Evolutionary conservation across 1,140 invertebrate species (phyloP).

Genomic region (Ylistrum balloti): DNA sequence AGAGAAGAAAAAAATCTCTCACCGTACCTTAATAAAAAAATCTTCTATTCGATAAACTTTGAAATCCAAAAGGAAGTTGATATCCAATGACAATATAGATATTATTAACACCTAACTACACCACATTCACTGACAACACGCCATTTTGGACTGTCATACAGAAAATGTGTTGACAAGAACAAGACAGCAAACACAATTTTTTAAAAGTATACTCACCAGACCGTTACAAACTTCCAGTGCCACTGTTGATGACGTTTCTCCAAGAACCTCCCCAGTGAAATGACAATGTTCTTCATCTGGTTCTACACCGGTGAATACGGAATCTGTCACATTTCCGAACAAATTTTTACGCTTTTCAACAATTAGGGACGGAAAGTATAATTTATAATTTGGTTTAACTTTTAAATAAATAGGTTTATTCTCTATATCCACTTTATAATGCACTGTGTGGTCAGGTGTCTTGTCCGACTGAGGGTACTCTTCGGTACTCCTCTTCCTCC

Average conservation of each 20-base stretch:
- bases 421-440: conserved; percentile 85
- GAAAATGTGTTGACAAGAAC: too few relatives aligned
- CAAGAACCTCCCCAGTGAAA: conserved; percentile 89
- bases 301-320: conserved; percentile 56
- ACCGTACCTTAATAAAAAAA: too few relatives aligned
- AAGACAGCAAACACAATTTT: too few relatives aligned
- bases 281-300: conserved; percentile 85
- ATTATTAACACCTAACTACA: too few relatives aligned
- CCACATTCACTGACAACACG: too few relatives aligned
- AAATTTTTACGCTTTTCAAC: conserved; percentile 86
- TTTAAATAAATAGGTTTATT: conserved; percentile 85
- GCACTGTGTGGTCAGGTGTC: conserved; percentile 75
- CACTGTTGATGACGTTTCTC: conserved; percentile 87
- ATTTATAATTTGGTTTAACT: conserved; percentile 86
- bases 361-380: conserved; percentile 88
- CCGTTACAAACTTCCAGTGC: conserved; percentile 92
- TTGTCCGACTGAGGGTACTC: conserved; percentile 63
- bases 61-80: too few relatives aligned
- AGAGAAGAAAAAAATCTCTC: too few relatives aligned
- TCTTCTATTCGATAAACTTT: too few relatives aligned
- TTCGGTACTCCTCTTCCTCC: conserved; percentile 58
- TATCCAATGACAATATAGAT: too few relatives aligned
- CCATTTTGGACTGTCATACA: neutral
- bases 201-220: conserved; percentile 91
- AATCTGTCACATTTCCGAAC: conserved; percentile 80